Evolutionary conservation across 2,888 invertebrate genomes (phyloP).

Genomic region (Orthonychiurus folsomi): DNA sequence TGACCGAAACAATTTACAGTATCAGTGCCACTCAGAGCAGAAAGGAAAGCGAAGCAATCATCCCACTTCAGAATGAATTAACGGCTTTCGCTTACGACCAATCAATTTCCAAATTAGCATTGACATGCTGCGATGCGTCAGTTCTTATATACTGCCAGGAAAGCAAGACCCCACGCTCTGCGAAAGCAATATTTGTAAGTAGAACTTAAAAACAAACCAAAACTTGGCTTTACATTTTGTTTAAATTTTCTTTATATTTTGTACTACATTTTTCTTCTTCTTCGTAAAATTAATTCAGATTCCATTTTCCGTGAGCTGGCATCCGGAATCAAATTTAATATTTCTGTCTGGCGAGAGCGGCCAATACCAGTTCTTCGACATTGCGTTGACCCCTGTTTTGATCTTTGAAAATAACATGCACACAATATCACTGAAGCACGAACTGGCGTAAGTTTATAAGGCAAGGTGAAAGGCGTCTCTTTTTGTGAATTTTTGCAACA

Average conservation of each 20-base stretch:
- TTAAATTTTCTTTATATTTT: not conserved
- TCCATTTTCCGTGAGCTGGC: not conserved
- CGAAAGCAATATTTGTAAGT: slow-evolving; percentile 37
- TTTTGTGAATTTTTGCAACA: no score
- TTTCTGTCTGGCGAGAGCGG: not conserved
- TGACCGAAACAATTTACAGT: slow-evolving; percentile 33
- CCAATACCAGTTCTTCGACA: not conserved
- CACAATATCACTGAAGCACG: not conserved
- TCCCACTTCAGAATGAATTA: slow-evolving; percentile 34
- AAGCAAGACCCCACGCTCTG: slow-evolving; percentile 33
- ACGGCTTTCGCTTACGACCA: slow-evolving; percentile 32
- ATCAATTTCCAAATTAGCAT: slow-evolving; percentile 24
- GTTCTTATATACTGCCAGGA: slow-evolving; percentile 35
- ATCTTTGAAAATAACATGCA: not conserved
- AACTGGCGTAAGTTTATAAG: not conserved
- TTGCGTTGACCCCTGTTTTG: not conserved
- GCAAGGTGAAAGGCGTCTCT: no score
- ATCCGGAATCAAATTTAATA: not conserved
- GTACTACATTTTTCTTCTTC: not conserved
- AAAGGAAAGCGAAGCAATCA: slow-evolving; percentile 32
- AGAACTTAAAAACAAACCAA: not conserved
- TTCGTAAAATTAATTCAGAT: not conserved
- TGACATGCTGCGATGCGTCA: slow-evolving; percentile 35
- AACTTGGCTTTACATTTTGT: no score
- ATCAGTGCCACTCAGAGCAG: slow-evolving; percentile 22